Conservation (phyloP, 2,113 vertebrate species). For the Chloropsis cyanopogon region DNA sequence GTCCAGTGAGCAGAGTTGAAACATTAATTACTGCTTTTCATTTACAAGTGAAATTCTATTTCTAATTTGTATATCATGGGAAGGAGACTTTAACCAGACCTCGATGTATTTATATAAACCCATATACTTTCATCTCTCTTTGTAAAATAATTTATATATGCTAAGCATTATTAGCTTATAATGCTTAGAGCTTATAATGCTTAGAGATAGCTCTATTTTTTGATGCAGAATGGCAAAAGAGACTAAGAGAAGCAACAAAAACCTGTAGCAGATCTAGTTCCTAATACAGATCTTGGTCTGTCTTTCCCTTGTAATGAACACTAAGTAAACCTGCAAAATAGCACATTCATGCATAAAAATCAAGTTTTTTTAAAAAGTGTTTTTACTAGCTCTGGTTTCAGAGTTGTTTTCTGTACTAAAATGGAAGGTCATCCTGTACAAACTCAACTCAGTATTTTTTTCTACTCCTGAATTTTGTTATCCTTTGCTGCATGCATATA, state of each 20-base stretch:
- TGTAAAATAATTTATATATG: neutral
- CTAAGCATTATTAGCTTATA: neutral
- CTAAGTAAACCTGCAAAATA: constrained; percentile 21
- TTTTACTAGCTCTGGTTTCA: constrained; percentile 46
- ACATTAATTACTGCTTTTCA: constrained; percentile 34
- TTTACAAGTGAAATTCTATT: neutral
- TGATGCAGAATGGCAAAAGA: neutral
- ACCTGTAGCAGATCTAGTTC: neutral
- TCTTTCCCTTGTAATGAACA: neutral
- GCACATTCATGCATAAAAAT: neutral
- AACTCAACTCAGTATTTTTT: neutral
- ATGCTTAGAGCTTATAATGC: too few relatives aligned
- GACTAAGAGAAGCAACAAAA: neutral
- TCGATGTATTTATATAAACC: neutral
- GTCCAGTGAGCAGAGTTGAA: constrained; percentile 49
- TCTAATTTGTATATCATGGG: neutral
- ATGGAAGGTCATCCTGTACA: neutral
- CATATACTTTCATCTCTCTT: neutral
- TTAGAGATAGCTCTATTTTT: neutral
- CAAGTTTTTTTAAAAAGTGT: neutral
- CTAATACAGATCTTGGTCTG: neutral
- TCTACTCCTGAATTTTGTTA: constrained; percentile 33
- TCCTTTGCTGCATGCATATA: neutral
- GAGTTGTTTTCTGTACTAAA: constrained; percentile 41
- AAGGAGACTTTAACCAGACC: neutral